These are phyloP conservation scores for Ganaspis brasiliensis DNA, from an alignment of 2,888 invertebrate genomes.

Conservation along the genomic window DNA sequence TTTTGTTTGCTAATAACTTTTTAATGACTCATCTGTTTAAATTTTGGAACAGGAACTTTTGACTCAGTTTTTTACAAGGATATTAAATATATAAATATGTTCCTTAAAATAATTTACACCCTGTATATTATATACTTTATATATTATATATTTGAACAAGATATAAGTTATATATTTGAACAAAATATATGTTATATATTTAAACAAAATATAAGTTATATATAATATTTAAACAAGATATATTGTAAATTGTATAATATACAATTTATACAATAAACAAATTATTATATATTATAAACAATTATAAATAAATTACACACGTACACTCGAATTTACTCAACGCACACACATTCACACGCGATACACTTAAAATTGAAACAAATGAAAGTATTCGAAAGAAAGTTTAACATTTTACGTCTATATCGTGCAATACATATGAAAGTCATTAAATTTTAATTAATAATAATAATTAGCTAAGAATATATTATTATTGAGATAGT, in stretches of 20 bases:
- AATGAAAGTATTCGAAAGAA: conserved; percentile 75
- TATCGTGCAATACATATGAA: conserved; percentile 36
- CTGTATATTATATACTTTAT: too few species aligned
- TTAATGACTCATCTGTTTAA: too few species aligned
- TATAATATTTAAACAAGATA: background rate
- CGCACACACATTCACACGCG: conserved; percentile 42
- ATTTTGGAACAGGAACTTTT: too few species aligned
- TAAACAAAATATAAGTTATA: too few species aligned
- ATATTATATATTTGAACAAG: too few species aligned
- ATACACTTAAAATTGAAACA: conserved; percentile 60
- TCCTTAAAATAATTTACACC: too few species aligned
- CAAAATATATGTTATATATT: too few species aligned
- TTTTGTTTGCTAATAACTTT: too few species aligned
- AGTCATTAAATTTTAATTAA: conserved; percentile 28
- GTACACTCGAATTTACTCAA: conserved; percentile 13
- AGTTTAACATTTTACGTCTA: conserved; percentile 58
- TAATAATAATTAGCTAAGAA: background rate
- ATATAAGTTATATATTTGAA: too few species aligned
- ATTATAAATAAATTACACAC: background rate
- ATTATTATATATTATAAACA: background rate
- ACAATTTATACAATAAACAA: background rate
- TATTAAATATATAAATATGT: too few species aligned
- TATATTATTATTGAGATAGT: conserved; percentile 3
- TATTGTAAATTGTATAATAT: background rate
- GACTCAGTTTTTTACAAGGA: too few species aligned